Evolutionary conservation across 2,113 vertebrate species (phyloP).

Genomic region (Amazona vittata): DNA sequence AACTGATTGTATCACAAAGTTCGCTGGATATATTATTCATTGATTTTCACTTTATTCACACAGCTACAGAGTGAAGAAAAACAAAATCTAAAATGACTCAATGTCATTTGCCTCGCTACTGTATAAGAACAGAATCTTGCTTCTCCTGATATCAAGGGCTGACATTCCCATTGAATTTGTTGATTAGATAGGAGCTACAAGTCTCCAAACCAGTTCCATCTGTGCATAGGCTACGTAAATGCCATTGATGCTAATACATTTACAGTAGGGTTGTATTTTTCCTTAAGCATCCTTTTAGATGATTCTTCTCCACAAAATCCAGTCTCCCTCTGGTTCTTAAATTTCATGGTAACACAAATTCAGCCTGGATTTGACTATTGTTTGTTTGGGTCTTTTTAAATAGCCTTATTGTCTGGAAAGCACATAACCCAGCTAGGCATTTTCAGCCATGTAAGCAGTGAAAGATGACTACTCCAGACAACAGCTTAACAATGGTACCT

Average conservation of each 20-base stretch:
- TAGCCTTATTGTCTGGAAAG: neutral
- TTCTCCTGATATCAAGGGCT: neutral
- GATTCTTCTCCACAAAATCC: neutral
- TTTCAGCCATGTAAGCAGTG: neutral
- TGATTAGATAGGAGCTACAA: neutral
- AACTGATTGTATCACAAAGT: neutral
- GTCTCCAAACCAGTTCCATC: neutral
- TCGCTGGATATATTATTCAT: neutral
- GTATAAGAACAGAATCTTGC: neutral
- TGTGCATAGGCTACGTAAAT: neutral
- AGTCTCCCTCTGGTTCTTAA: neutral
- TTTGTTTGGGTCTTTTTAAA: neutral
- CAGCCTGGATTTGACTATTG: neutral
- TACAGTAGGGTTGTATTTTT: neutral
- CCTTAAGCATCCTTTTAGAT: neutral
- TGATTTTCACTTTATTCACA: neutral
- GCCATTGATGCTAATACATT: neutral
- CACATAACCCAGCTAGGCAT: neutral
- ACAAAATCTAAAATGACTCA: neutral
- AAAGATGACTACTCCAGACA: neutral
- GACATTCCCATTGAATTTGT: neutral
- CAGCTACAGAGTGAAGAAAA: slow-evolving; percentile 4
- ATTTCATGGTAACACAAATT: neutral
- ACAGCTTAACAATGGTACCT: neutral
- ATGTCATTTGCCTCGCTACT: neutral